Percentiles rank a stretch among this genome's conserved stretches.
phyloP scores from a whole-genome alignment of 2,888 invertebrate genomes.

The Scotopteryx bipunctaria region DNA sequence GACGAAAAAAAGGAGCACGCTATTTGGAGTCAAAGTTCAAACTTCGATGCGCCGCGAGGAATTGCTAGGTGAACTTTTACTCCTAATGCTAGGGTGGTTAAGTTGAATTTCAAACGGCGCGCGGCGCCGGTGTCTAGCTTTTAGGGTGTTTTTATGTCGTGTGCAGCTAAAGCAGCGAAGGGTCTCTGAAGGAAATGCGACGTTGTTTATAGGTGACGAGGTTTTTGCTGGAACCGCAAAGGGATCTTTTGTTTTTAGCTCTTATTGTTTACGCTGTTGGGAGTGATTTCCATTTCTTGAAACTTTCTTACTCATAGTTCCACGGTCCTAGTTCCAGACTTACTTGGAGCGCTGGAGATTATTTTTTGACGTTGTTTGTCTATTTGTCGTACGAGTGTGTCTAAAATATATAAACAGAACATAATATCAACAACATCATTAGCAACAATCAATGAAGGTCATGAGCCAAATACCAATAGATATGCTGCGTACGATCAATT shows the following conservation, averaged over 20 bases:
- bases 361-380: too few relatives aligned
- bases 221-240: conserved; percentile 48
- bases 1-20: conserved; percentile 52
- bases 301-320: conserved; percentile 20
- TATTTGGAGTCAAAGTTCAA: conserved; percentile 68
- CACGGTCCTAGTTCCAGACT: not conserved
- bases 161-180: conserved; percentile 56
- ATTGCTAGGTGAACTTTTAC: conserved; percentile 36
- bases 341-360: too few relatives aligned
- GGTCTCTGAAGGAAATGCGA: conserved; percentile 50
- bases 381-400: too few relatives aligned
- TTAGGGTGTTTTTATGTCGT: conserved; percentile 59
- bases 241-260: conserved; percentile 44
- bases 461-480: conserved; percentile 42
- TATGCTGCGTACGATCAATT: conserved; percentile 29
- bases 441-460: conserved; percentile 35
- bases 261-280: conserved; percentile 37
- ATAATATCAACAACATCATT: conserved; percentile 2
- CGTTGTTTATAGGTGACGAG: conserved; percentile 65
- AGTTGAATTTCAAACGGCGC: conserved; percentile 51
- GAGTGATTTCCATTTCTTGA: conserved; percentile 28
- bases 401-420: not conserved
- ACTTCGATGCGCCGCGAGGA: conserved; percentile 51
- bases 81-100: conserved; percentile 39
- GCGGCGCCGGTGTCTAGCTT: conserved; percentile 38